phyloP scores from a whole-genome alignment of 2,797 vertebrate genomes.

The Anomalospiza imberbis region DNA sequence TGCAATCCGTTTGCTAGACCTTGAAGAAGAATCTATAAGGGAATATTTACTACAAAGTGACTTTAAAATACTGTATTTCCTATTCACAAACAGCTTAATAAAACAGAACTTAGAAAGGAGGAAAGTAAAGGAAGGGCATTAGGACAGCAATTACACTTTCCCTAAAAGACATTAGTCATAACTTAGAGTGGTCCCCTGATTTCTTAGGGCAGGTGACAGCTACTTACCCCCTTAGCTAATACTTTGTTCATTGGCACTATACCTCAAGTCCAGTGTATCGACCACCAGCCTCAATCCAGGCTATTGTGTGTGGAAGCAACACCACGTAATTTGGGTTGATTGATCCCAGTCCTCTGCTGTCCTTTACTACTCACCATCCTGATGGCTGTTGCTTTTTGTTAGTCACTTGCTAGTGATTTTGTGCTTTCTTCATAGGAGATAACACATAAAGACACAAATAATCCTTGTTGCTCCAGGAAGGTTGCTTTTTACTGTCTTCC shows the following conservation, averaged over 20 bases:
- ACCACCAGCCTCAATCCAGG: not conserved
- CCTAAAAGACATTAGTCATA: not conserved
- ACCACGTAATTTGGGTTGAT: not conserved
- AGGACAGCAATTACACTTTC: not conserved
- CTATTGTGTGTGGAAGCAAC: not conserved
- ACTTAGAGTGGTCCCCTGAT: not conserved
- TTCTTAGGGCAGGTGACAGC: not conserved
- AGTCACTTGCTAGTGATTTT: not conserved
- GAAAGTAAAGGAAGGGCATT: not conserved
- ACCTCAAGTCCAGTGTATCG: not conserved
- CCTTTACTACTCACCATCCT: not conserved
- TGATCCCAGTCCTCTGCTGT: not conserved
- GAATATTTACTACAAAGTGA: not conserved
- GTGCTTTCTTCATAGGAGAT: not conserved
- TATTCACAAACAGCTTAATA: not conserved
- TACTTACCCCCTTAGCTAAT: not conserved
- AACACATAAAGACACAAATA: not conserved
- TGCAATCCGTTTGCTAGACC: not conserved
- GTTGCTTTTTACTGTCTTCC: not conserved
- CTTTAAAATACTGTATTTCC: not conserved
- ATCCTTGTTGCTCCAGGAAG: not conserved
- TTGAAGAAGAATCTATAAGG: not conserved
- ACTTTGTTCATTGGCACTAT: not conserved
- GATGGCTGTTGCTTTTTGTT: not conserved
- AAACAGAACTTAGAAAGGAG: not conserved